Conservation (phyloP, 1,140 invertebrate species). For the Phocides pigmalion region DNA sequence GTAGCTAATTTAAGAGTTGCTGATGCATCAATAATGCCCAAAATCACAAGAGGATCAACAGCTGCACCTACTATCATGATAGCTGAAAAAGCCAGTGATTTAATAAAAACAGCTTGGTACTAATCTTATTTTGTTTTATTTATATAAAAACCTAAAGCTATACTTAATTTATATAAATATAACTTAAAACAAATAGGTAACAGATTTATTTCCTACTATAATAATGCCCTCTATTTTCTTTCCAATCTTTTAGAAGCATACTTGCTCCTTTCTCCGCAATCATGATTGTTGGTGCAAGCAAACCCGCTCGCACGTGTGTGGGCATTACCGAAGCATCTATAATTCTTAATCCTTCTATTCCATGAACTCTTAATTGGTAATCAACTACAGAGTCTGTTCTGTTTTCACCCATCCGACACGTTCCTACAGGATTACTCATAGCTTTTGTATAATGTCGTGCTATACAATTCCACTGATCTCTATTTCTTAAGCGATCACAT, state of each 20-base stretch:
- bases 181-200: slow-evolving; percentile 13
- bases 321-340: slow-evolving; percentile 83
- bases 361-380: slow-evolving; percentile 77
- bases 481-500: slow-evolving; percentile 72
- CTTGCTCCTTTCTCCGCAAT: slow-evolving; percentile 83
- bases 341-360: slow-evolving; percentile 77
- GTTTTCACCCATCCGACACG: slow-evolving; percentile 85
- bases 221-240: slow-evolving; percentile 68
- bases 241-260: slow-evolving; percentile 73
- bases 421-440: slow-evolving; percentile 84
- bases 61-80: slow-evolving; percentile 93
- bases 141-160: slow-evolving; percentile 25
- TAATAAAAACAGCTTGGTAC: slow-evolving; percentile 89
- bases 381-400: slow-evolving; percentile 84
- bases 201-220: slow-evolving; percentile 42
- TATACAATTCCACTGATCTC: slow-evolving; percentile 87
- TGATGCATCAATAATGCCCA: slow-evolving; percentile 91
- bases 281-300: slow-evolving; percentile 82
- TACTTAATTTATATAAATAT: slow-evolving; percentile 4
- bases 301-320: slow-evolving; percentile 77
- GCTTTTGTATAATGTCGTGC: slow-evolving; percentile 87
- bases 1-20: slow-evolving; percentile 88
- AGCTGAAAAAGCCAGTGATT: slow-evolving; percentile 93
- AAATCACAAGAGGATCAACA: slow-evolving; percentile 88
- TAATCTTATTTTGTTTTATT: slow-evolving; percentile 61